Evolutionary conservation across 1,140 invertebrate species (phyloP).

Genomic region (Steinernema feltiae): DNA sequence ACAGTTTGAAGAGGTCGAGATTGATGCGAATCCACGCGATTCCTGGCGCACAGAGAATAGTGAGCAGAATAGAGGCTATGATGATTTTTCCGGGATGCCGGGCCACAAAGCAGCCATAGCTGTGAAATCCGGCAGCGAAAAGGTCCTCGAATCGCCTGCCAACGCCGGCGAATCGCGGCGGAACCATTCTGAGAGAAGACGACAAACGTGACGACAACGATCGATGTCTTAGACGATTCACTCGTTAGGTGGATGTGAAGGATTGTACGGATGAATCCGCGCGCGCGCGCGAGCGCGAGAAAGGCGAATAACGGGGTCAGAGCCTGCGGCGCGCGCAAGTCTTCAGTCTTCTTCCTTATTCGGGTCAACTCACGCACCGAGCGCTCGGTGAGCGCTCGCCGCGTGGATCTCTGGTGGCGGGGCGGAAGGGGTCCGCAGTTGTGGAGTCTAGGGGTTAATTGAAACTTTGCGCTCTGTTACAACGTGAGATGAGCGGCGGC

Average conservation of each 20-base stretch:
- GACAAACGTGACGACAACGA: background rate
- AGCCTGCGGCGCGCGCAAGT: background rate
- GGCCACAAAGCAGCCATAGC: background rate
- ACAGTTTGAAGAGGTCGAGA: conserved; percentile 55
- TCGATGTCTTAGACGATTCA: background rate
- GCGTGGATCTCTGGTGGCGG: background rate
- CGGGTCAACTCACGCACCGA: conserved; percentile 9
- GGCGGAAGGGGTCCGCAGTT: background rate
- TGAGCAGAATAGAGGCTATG: conserved; percentile 36
- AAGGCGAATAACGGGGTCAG: conserved; percentile 3
- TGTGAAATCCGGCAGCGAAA: background rate
- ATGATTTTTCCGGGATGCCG: background rate
- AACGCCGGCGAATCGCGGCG: background rate
- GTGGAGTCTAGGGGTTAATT: background rate
- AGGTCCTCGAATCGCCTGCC: background rate
- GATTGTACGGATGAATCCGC: too few species aligned
- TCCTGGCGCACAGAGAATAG: conserved; percentile 45
- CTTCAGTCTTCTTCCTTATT: background rate
- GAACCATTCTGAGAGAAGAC: background rate
- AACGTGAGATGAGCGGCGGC: background rate
- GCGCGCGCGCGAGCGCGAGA: background rate
- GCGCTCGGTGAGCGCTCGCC: background rate
- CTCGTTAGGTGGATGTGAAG: too few species aligned
- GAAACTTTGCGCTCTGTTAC: conserved; percentile 2
- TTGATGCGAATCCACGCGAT: conserved; percentile 49